A percentile compares a stretch with the other conserved stretches of the same genome.
phyloP scores from a whole-genome alignment of 2,113 vertebrate genomes.

The Mandrillus leucophaeus region DNA sequence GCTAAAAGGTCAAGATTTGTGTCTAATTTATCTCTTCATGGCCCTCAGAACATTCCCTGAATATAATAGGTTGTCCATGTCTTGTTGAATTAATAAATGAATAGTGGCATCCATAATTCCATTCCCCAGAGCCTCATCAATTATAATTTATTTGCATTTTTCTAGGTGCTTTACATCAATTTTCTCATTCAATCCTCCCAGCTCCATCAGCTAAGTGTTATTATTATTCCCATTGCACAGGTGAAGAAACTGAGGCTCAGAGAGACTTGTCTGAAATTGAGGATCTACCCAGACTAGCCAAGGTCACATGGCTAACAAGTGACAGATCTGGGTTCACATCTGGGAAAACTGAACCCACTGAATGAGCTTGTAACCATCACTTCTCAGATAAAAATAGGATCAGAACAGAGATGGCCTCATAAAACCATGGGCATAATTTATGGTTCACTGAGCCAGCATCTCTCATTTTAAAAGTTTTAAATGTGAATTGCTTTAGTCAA shows the following conservation, averaged over 20 bases:
- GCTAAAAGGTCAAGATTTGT: not conserved
- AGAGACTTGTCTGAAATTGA: not conserved
- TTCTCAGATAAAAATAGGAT: not conserved
- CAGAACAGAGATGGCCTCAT: not conserved
- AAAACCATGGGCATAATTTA: not conserved
- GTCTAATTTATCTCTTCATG: slow-evolving; percentile 4
- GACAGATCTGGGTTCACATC: not conserved
- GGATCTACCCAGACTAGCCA: not conserved
- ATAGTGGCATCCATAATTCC: not conserved
- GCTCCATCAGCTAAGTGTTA: not conserved
- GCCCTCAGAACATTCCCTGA: not conserved
- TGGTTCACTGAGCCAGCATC: not conserved
- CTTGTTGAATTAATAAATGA: not conserved
- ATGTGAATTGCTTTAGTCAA: not conserved
- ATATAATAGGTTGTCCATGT: not conserved
- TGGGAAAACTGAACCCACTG: not conserved
- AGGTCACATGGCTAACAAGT: not conserved
- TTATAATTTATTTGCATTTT: not conserved
- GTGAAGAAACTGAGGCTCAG: not conserved
- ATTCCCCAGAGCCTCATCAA: not conserved
- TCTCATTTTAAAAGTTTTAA: not conserved
- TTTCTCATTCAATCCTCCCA: not conserved
- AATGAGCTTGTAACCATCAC: not conserved
- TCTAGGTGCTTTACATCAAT: not conserved
- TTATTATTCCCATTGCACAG: not conserved